Evolutionary conservation across 1,140 invertebrate genomes (phyloP).

Genomic region (Sitobion miscanthi): DNA sequence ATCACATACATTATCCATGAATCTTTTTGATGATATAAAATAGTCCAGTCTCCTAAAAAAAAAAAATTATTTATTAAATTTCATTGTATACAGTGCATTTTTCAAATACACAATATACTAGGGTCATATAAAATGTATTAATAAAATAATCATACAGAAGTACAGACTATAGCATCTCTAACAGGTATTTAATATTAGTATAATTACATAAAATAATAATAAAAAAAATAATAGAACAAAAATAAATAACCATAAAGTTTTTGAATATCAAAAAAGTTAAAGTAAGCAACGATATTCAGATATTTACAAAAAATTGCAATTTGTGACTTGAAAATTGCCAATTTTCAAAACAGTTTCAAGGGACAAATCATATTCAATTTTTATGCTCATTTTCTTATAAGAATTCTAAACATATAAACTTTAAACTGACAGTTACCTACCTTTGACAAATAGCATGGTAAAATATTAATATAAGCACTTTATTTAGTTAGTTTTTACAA

Average conservation of each 20-base stretch:
- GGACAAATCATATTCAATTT: not conserved
- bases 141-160: too few species aligned
- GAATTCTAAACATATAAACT: not conserved
- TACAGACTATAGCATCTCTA: too few species aligned
- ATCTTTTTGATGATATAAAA: slow-evolving; percentile 83
- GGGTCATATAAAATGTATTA: too few species aligned
- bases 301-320: not conserved
- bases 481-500: not conserved
- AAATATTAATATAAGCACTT: not conserved
- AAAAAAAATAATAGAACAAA: too few species aligned
- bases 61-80: slow-evolving; percentile 57
- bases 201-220: too few species aligned
- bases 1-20: slow-evolving; percentile 81
- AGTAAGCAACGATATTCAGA: not conserved
- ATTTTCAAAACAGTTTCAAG: not conserved
- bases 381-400: not conserved
- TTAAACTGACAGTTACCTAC: not conserved
- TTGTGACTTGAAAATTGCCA: not conserved
- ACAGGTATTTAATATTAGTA: too few species aligned
- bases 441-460: not conserved
- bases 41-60: slow-evolving; percentile 90
- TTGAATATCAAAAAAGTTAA: too few species aligned
- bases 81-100: too few species aligned
- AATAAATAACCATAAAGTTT: too few species aligned
- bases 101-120: too few species aligned